Evolutionary conservation across 1,140 invertebrate species (phyloP).

Genomic region (Drosophila ambigua): DNA sequence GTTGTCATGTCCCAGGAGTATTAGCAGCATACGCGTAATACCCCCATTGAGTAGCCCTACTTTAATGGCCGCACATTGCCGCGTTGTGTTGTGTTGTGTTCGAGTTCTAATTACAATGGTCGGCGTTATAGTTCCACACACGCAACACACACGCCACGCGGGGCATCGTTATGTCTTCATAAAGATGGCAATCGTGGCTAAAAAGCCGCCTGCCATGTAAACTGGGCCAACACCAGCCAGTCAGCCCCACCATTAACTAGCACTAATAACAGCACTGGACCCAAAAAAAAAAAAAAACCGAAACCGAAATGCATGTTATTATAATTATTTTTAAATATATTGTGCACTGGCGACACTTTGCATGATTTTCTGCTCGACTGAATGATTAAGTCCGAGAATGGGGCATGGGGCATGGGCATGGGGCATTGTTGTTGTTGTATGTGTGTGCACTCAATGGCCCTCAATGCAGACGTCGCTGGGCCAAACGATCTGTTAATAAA

Average conservation of each 20-base stretch:
- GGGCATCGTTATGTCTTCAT: slow-evolving; percentile 79
- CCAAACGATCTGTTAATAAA: slow-evolving; percentile 84
- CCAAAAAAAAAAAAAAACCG: background rate
- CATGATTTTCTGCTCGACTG: slow-evolving; percentile 75
- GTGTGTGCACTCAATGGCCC: slow-evolving; percentile 50
- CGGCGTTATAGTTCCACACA: slow-evolving; percentile 39
- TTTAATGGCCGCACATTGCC: slow-evolving; percentile 39
- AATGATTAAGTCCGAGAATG: slow-evolving; percentile 39
- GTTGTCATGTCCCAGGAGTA: background rate
- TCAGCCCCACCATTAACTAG: slow-evolving; percentile 54
- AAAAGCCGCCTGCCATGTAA: slow-evolving; percentile 55
- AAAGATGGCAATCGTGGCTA: slow-evolving; percentile 71
- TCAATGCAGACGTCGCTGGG: slow-evolving; percentile 62
- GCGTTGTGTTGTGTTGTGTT: slow-evolving; percentile 25
- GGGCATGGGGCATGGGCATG: background rate
- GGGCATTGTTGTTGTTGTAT: background rate
- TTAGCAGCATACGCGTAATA: slow-evolving; percentile 52
- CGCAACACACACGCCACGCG: slow-evolving; percentile 37
- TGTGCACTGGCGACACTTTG: slow-evolving; percentile 72
- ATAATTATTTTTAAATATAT: slow-evolving; percentile 79
- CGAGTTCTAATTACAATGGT: slow-evolving; percentile 67
- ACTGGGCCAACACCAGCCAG: slow-evolving; percentile 66
- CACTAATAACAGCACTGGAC: slow-evolving; percentile 52
- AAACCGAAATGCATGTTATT: slow-evolving; percentile 65
- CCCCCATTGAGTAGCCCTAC: slow-evolving; percentile 30